A percentile compares a stretch with the other conserved stretches of the same genome.
These are phyloP conservation scores for Micropoecilia bifurca DNA, from an alignment of 2,797 vertebrate genomes.

Conservation along the genomic window DNA sequence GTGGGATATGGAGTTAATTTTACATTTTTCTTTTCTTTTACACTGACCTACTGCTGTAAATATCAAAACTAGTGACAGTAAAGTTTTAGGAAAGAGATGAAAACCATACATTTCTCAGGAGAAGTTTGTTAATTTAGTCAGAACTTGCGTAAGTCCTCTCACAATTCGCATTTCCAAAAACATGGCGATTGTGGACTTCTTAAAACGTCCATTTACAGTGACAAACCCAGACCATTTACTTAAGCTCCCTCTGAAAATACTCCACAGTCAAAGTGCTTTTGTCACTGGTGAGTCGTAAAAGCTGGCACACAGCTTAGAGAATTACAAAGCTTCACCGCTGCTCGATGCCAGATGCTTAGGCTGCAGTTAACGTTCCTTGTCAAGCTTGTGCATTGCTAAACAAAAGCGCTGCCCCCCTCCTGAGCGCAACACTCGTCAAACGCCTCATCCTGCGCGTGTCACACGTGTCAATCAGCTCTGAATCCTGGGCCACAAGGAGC, in stretches of 20 bases:
- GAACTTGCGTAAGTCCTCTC: neutral
- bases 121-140: neutral
- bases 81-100: neutral
- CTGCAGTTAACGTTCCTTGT: constrained; percentile 47
- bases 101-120: neutral
- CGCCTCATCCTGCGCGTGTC: constrained; percentile 33
- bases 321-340: constrained; percentile 60
- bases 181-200: constrained; percentile 6
- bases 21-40: neutral
- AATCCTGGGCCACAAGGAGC: constrained; percentile 49
- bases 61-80: neutral
- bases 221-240: constrained; percentile 9
- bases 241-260: constrained; percentile 38
- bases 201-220: constrained; percentile 12
- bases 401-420: constrained; percentile 61
- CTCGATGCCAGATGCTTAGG: constrained; percentile 64
- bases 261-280: constrained; percentile 44
- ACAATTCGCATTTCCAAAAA: neutral
- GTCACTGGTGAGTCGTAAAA: constrained; percentile 40
- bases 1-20: neutral
- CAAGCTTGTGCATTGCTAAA: constrained; percentile 69
- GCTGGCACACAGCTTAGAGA: constrained; percentile 58
- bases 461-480: constrained; percentile 65
- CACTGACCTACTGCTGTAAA: neutral
- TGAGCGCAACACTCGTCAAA: constrained; percentile 40